A percentile compares a stretch with the other conserved stretches of the same genome.
These are phyloP conservation scores for Leuciscus idus DNA, from an alignment of 2,113 vertebrate species.

Conservation along the genomic window DNA sequence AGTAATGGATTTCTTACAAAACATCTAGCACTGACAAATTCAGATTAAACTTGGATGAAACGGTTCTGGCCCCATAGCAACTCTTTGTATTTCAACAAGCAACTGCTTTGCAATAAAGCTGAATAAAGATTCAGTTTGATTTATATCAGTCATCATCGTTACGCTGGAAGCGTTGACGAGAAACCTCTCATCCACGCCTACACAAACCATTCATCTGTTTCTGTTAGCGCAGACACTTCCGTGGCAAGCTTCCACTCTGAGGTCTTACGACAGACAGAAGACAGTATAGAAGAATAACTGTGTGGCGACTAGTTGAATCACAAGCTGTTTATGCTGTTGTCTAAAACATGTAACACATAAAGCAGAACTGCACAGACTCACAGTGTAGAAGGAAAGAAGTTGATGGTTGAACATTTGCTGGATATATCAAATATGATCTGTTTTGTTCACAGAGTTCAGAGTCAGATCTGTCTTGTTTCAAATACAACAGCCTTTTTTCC, in stretches of 20 bases:
- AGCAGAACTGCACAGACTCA: neutral
- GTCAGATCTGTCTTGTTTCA: neutral
- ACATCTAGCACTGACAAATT: neutral
- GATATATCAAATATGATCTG: neutral
- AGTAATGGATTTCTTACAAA: neutral
- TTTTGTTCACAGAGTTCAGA: neutral
- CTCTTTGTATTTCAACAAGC: constrained; percentile 23
- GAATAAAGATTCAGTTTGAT: constrained; percentile 36
- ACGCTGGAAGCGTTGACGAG: constrained; percentile 13
- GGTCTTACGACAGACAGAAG: neutral
- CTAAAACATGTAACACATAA: constrained; percentile 5
- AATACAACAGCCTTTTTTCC: neutral
- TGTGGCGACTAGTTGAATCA: constrained; percentile 20
- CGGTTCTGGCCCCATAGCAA: constrained; percentile 7
- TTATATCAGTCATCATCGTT: constrained; percentile 34
- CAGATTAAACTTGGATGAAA: constrained; percentile 11
- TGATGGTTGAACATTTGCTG: neutral
- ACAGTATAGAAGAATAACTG: constrained; percentile 10
- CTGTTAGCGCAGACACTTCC: constrained; percentile 21
- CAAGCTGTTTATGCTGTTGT: constrained; percentile 13
- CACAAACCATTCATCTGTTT: constrained; percentile 18
- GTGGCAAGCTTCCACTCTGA: neutral
- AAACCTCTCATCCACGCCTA: constrained; percentile 30
- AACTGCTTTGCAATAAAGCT: constrained; percentile 25
- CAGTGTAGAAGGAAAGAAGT: neutral